Conservation (phyloP, 2,113 vertebrate species). For the Origma solitaria region DNA sequence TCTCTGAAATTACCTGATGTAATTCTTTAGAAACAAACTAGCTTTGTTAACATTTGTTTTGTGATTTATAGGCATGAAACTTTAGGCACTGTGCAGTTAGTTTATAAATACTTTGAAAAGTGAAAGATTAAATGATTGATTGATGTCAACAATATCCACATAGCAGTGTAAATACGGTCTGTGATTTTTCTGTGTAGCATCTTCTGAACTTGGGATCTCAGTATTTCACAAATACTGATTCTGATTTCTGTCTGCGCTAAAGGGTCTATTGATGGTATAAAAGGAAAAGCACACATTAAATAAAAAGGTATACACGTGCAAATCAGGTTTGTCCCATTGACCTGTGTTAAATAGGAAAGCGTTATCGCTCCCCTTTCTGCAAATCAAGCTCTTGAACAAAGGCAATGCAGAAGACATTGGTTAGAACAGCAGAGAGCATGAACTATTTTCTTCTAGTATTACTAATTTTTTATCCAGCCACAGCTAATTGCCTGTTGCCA, state of each 20-base stretch:
- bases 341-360: neutral
- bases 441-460: neutral
- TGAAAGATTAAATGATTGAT: neutral
- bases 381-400: neutral
- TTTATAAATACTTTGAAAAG: slow-evolving; percentile 4
- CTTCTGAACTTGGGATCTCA: neutral
- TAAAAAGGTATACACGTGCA: accelerated
- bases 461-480: neutral
- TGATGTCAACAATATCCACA: neutral
- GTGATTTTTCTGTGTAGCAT: neutral
- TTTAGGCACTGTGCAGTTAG: neutral
- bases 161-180: neutral
- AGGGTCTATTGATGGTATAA: neutral
- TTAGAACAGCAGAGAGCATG: neutral
- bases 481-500: neutral
- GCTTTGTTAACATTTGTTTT: neutral
- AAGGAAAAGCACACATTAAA: neutral
- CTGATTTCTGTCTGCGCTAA: neutral
- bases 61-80: neutral
- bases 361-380: neutral
- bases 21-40: neutral
- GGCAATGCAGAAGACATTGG: neutral
- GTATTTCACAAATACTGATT: neutral
- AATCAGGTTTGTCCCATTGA: neutral
- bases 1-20: neutral